Evolutionary conservation across 2,888 invertebrate genomes (phyloP), one percentile per base, ranked within the genome.

Genomic region (Eupithecia inturbata): DNA sequence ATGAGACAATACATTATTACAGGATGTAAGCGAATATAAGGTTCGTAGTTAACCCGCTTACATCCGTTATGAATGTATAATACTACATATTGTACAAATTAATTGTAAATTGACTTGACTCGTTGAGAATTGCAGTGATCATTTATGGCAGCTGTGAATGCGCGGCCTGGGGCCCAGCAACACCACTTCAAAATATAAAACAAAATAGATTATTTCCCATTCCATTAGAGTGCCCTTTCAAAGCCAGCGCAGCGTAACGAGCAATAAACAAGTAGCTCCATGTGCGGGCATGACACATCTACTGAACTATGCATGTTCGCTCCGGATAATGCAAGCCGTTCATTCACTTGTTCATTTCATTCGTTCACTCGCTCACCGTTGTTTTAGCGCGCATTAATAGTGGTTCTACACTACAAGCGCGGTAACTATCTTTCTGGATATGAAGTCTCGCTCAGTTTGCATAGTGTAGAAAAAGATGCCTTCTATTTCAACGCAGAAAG

Each of bases 281-380:
- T 67, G 69, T 70, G 73, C 28, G 53, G 10, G 4, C 22, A 10
- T 4, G 53, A 53, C 53, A 12, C 22, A 10, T 10, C 73, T 49
- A 41, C 69, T 70, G 26, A 73, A 73, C 73, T 67, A 70, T 73
- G 73, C 70, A 70, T 70, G 70, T 31, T 31, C 62, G 31, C 7
- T 62, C 62, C 62, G 62, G 16, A 10, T 62, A 62, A 31, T 62
- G 31, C 62, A 31, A 62, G 16, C 19, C 31, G 62, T 28, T 62
- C 31, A 14, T 36, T 36, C 36, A 5, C 14, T 57, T 14, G 57
- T 28, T 57, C 57, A 28, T 60, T 60, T 53, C 53, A 53, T 53
- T 53, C 53, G 53, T 53, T 53, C 28, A 28, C 60, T 60, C 28
- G 53, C 10, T 60, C 60, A 10, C 9, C 10, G 3, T 22, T 22